These are phyloP conservation scores for Liodrosophila aerea DNA, from an alignment of 2,888 invertebrate genomes.

Conservation along the genomic window DNA sequence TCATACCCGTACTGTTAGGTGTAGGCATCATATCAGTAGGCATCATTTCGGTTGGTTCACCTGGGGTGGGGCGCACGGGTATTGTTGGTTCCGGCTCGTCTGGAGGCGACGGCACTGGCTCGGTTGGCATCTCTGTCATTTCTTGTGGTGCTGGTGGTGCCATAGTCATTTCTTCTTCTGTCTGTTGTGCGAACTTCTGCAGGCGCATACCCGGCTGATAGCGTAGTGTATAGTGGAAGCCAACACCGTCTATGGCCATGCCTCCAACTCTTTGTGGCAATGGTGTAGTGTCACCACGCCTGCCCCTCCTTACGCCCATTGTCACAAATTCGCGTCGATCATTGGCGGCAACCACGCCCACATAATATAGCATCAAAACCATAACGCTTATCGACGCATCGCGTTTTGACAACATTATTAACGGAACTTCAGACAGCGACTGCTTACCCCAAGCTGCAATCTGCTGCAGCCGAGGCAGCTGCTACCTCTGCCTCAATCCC, in stretches of 20 bases:
- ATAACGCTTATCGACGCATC: conserved; percentile 71
- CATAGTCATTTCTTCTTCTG: conserved; percentile 37
- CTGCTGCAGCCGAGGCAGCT: conserved; percentile 30
- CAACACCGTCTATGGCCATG: conserved; percentile 50
- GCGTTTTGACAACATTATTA: conserved; percentile 77
- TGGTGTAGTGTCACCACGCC: conserved; percentile 17
- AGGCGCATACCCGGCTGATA: conserved; percentile 68
- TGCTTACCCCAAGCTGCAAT: conserved; percentile 31
- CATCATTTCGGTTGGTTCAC: conserved; percentile 21
- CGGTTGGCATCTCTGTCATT: conserved; percentile 39
- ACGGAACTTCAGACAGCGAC: conserved; percentile 70
- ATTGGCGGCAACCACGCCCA: conserved; percentile 51
- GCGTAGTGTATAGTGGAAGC: conserved; percentile 67
- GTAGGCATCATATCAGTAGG: conserved; percentile 31
- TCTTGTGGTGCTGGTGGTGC: conserved; percentile 27
- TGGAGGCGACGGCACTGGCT: conserved; percentile 23
- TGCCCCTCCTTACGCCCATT: conserved; percentile 29
- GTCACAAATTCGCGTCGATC: conserved; percentile 67
- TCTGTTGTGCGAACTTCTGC: conserved; percentile 65
- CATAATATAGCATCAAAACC: conserved; percentile 70
- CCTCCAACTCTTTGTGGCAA: conserved; percentile 37
- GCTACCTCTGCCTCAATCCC: conserved; percentile 13
- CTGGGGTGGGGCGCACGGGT: conserved; percentile 23
- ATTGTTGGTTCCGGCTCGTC: conserved; percentile 6
- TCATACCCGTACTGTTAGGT: conserved; percentile 18